Evolutionary conservation across 1,140 invertebrate species (phyloP).

Genomic region (Tetramorium alpestre): DNA sequence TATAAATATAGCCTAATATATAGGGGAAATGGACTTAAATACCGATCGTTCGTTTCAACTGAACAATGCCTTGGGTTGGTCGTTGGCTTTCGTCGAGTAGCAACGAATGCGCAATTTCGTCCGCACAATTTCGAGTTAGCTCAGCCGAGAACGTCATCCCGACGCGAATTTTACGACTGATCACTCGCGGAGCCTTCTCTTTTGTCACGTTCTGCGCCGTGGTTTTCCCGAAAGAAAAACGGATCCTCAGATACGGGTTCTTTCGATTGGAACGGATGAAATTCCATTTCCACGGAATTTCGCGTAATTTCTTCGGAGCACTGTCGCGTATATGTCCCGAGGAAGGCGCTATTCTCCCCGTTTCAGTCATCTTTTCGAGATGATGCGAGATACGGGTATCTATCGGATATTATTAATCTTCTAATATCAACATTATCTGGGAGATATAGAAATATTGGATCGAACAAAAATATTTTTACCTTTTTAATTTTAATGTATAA

Average conservation of each 20-base stretch:
- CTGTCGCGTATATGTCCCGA: constrained; percentile 32
- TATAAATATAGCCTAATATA: constrained; percentile 14
- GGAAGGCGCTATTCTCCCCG: background rate
- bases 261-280: constrained; percentile 57
- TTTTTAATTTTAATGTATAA: background rate
- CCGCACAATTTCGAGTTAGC: constrained; percentile 61
- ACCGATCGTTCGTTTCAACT: constrained; percentile 41
- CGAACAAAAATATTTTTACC: background rate
- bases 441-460: background rate
- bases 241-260: constrained; percentile 51
- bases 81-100: constrained; percentile 17
- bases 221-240: constrained; percentile 42
- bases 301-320: constrained; percentile 50
- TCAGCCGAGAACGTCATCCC: constrained; percentile 48
- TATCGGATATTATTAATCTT: constrained; percentile 29
- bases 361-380: constrained; percentile 36
- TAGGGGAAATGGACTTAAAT: constrained; percentile 26
- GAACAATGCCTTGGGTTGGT: background rate
- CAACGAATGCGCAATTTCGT: constrained; percentile 65
- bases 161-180: constrained; percentile 70
- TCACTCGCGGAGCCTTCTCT: constrained; percentile 59
- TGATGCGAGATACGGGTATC: constrained; percentile 12
- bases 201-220: constrained; percentile 54
- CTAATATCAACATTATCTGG: constrained; percentile 5
- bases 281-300: constrained; percentile 59